phyloP scores from a whole-genome alignment of 2,113 vertebrate genomes.

The Anoplopoma fimbria region DNA sequence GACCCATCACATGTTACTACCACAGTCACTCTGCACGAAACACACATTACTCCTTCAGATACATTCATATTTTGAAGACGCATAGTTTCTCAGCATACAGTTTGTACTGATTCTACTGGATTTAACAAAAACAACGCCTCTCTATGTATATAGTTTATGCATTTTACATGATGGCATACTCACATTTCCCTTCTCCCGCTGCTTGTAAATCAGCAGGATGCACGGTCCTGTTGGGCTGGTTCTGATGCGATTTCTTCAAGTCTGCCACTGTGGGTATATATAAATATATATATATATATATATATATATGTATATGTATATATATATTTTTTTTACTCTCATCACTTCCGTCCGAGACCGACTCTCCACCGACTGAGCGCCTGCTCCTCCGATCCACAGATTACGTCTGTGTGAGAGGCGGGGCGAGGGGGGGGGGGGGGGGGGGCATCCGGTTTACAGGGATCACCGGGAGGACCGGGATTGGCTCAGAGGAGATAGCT shows the following conservation, averaged over 20 bases:
- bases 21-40: not conserved
- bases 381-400: constrained; percentile 58
- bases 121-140: constrained; percentile 12
- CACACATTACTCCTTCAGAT: not conserved
- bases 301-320: too few relatives aligned
- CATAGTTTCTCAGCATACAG: not conserved
- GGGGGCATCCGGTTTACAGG: constrained; percentile 73
- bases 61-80: not conserved
- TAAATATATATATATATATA: too few relatives aligned
- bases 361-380: constrained; percentile 64
- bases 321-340: constrained; percentile 59
- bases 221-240: constrained; percentile 37
- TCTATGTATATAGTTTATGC: not conserved
- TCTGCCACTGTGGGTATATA: constrained; percentile 32
- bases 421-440: constrained; percentile 69
- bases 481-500: constrained; percentile 77
- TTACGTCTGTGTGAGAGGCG: constrained; percentile 71
- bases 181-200: constrained; percentile 40
- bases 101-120: constrained; percentile 9
- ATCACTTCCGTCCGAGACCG: constrained; percentile 58
- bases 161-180: constrained; percentile 66
- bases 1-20: constrained; percentile 66
- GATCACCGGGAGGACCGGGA: constrained; percentile 63
- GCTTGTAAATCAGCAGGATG: constrained; percentile 19
- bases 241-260: constrained; percentile 42